Percentiles rank a stretch among this genome's conserved stretches.
Conservation (phyloP, 2,888 invertebrate genomes). For the Lysandra coridon region DNA sequence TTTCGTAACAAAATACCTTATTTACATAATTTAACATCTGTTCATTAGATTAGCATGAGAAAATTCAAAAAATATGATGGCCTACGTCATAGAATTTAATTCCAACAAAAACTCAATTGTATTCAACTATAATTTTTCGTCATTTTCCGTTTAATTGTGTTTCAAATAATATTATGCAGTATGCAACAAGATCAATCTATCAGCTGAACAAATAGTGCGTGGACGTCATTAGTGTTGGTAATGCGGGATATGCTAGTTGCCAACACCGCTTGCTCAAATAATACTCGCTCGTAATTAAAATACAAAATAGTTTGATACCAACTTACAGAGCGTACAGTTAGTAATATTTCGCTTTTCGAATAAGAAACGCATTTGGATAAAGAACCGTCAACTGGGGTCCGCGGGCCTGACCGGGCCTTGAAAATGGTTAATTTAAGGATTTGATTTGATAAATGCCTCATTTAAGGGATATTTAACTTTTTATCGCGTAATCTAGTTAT, state of each 20-base stretch:
- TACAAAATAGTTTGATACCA: too few species aligned
- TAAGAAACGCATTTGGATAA: too few species aligned
- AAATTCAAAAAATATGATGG: background rate
- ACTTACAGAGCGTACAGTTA: too few species aligned
- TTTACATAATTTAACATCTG: background rate
- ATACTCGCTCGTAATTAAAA: background rate
- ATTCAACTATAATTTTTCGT: background rate
- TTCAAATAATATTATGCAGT: background rate
- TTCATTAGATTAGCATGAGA: background rate
- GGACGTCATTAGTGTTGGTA: constrained; percentile 28
- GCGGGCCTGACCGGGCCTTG: too few species aligned
- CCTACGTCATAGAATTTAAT: background rate
- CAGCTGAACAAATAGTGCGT: constrained; percentile 30
- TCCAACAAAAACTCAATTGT: background rate
- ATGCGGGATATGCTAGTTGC: constrained; percentile 3
- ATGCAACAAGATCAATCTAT: constrained; percentile 29
- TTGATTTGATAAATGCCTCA: too few species aligned
- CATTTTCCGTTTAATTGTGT: background rate
- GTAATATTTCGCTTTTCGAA: too few species aligned
- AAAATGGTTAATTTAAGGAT: too few species aligned
- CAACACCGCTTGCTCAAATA: background rate
- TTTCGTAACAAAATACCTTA: background rate
- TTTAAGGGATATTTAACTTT: too few species aligned
- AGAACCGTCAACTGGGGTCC: too few species aligned
- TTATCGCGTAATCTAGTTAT: too few species aligned